phyloP scores from a whole-genome alignment of 1,140 invertebrate genomes.

The Cydia fagiglandana region DNA sequence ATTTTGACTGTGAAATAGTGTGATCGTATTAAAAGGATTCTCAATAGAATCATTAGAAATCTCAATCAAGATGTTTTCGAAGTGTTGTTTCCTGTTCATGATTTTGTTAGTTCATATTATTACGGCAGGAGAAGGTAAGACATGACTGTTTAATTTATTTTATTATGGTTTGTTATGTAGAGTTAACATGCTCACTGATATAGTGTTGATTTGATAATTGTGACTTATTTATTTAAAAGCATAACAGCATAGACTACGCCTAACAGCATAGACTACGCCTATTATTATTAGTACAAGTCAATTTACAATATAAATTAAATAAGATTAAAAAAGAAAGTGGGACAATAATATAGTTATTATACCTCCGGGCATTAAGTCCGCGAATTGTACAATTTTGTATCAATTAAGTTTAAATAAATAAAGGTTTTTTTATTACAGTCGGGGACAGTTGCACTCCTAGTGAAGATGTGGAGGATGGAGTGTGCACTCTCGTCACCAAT shows the following conservation, averaged over 20 bases:
- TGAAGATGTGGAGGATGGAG: slow-evolving; percentile 41
- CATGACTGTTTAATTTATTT: neutral
- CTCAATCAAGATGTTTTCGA: neutral
- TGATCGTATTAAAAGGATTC: neutral
- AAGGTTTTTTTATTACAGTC: slow-evolving; percentile 45
- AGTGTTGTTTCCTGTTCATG: neutral
- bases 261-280: no score
- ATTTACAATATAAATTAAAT: no score
- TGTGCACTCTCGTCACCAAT: slow-evolving; percentile 46
- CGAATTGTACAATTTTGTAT: no score
- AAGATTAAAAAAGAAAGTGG: no score
- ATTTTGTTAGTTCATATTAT: neutral
- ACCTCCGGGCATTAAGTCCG: no score
- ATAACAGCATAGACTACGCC: no score
- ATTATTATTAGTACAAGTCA: no score
- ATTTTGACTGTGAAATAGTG: neutral
- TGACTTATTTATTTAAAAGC: no score
- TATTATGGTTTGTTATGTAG: no score
- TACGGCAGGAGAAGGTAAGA: slow-evolving; percentile 21
- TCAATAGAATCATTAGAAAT: neutral
- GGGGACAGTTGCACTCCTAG: slow-evolving; percentile 49
- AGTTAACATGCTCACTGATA: no score
- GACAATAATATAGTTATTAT: no score
- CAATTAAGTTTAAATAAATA: neutral
- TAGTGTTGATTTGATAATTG: no score